A percentile compares a stretch with the other conserved stretches of the same genome.
These are phyloP conservation scores for Stichopus chloronotus DNA, from an alignment of 35 echinoderm and acorn worm genomes.

Conservation along the genomic window DNA sequence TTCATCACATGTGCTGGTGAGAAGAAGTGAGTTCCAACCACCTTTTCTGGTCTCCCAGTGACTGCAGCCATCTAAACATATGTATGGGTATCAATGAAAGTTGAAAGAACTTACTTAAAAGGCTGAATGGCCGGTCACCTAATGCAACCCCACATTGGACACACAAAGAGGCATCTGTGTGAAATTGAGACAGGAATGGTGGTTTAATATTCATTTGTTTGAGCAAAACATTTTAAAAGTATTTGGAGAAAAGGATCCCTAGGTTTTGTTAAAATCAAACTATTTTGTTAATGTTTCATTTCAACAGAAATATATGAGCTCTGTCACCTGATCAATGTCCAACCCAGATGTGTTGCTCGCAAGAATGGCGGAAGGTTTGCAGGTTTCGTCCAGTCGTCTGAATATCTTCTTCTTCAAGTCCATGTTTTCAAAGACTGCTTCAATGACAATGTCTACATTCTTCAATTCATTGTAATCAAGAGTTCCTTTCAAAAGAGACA, in stretches of 20 bases:
- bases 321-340: conserved; percentile 92
- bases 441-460: conserved; percentile 84
- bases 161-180: conserved; percentile 79
- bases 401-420: conserved; percentile 90
- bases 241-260: conserved; percentile 82
- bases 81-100: background rate
- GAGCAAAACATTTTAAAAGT: conserved; percentile 39
- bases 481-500: conserved; percentile 77
- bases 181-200: too few relatives aligned
- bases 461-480: conserved; percentile 77
- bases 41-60: conserved; percentile 79
- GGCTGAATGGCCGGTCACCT: conserved; percentile 60
- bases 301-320: too few relatives aligned
- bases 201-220: conserved; percentile 82
- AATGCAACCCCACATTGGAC: conserved; percentile 75
- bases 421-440: conserved; percentile 97
- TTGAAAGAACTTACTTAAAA: conserved; percentile 69
- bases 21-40: conserved; percentile 96
- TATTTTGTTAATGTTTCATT: too few relatives aligned
- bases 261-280: conserved; percentile 64
- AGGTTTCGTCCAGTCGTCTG: conserved; percentile 72
- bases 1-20: conserved; percentile 92
- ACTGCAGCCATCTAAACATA: conserved; percentile 83
- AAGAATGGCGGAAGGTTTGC: conserved; percentile 83
- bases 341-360: conserved; percentile 91